phyloP scores from a whole-genome alignment of 2,797 vertebrate genomes.

The Sandelia bainsii region DNA sequence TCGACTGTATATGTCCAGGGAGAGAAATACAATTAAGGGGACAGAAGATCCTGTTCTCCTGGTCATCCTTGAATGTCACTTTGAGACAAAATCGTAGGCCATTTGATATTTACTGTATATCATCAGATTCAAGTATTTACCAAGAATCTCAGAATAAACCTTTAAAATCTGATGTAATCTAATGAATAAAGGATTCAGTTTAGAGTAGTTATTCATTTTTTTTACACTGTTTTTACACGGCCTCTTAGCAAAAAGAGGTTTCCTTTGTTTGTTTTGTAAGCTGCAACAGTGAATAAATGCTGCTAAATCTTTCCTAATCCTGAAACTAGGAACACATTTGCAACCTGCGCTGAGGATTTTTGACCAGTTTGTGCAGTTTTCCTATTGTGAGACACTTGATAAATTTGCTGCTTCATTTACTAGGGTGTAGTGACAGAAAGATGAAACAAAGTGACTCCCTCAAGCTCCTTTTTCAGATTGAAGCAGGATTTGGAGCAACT shows the following conservation, averaged over 20 bases:
- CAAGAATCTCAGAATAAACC: neutral
- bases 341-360: neutral
- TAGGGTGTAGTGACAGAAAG: neutral
- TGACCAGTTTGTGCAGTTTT: neutral
- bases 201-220: too few species aligned
- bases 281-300: neutral
- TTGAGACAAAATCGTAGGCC: too few species aligned
- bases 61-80: neutral
- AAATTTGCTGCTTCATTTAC: neutral
- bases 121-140: neutral
- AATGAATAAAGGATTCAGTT: too few species aligned
- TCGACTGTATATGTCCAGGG: neutral
- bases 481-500: constrained; percentile 1
- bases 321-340: neutral
- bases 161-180: too few species aligned
- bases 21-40: too few species aligned
- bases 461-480: constrained; percentile 7
- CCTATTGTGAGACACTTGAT: neutral
- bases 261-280: neutral
- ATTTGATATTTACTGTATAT: too few species aligned
- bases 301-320: neutral
- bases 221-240: too few species aligned
- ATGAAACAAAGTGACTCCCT: constrained; percentile 11
- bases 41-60: neutral
- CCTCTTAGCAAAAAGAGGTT: too few species aligned